Percentiles rank a stretch among this genome's conserved stretches.
Evolutionary conservation across 2,113 vertebrate genomes (phyloP).

Genomic region (Scartelaos histophorus): DNA sequence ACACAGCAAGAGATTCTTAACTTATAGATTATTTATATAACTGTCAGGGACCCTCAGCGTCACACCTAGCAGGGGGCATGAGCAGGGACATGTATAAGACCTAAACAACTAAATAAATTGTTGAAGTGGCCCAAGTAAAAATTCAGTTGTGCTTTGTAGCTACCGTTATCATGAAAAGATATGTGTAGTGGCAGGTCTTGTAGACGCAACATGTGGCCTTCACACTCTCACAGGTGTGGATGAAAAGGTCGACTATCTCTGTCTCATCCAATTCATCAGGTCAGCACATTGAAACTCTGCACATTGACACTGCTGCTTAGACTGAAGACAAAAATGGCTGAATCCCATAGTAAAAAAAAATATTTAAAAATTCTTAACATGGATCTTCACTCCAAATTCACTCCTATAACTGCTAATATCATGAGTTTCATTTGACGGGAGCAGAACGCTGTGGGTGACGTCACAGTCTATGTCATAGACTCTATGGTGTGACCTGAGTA

Average conservation of each 20-base stretch:
- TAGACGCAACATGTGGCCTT: conserved; percentile 30
- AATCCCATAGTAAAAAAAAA: not conserved
- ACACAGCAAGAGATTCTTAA: conserved; percentile 43
- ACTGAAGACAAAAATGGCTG: not conserved
- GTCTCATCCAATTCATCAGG: conserved; percentile 47
- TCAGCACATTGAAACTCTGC: conserved; percentile 28
- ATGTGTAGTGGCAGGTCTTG: conserved; percentile 37
- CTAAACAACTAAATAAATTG: conserved; percentile 12
- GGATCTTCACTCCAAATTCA: too few relatives aligned
- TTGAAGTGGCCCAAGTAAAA: conserved; percentile 1
- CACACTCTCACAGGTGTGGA: conserved; percentile 40
- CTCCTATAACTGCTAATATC: too few relatives aligned
- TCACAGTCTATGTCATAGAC: too few relatives aligned
- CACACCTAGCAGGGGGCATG: conserved; percentile 40
- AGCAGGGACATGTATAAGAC: not conserved
- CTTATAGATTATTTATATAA: conserved; percentile 78
- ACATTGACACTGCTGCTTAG: conserved; percentile 18
- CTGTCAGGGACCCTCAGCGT: conserved; percentile 74
- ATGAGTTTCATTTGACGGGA: too few relatives aligned
- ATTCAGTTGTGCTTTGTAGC: not conserved
- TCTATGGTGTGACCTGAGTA: too few relatives aligned
- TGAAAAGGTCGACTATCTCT: conserved; percentile 52
- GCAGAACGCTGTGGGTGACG: too few relatives aligned
- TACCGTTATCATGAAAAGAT: conserved; percentile 22
- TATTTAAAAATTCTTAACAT: too few relatives aligned